phyloP scores from a whole-genome alignment of 2,797 vertebrate species.

The Siniperca undulata region DNA sequence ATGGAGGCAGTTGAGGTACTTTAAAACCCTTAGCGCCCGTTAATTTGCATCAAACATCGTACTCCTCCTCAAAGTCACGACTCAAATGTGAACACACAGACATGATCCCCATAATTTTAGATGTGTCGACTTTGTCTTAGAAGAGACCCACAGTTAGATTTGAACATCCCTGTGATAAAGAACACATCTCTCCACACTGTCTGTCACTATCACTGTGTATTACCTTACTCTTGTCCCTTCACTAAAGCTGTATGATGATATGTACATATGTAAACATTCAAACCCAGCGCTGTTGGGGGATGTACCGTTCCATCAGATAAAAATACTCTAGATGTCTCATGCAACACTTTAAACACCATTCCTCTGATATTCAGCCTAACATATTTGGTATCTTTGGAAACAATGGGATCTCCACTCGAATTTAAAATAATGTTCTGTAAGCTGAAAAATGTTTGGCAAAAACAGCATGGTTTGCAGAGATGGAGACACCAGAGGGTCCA shows the following conservation, averaged over 20 bases:
- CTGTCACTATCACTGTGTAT: not conserved
- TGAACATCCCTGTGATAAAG: not conserved
- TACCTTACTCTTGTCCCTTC: not conserved
- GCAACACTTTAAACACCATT: not conserved
- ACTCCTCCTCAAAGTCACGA: not conserved
- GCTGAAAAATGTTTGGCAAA: not conserved
- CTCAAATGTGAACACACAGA: not conserved
- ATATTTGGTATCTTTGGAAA: not conserved
- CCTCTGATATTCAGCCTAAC: not conserved
- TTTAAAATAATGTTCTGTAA: not conserved
- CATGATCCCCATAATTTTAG: not conserved
- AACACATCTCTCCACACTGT: not conserved
- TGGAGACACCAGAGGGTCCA: not conserved
- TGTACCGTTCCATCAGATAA: not conserved
- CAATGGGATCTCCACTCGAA: not conserved
- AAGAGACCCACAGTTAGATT: not conserved
- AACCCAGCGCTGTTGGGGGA: not conserved
- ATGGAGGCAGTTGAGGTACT: too few species aligned
- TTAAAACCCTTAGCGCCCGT: too few species aligned
- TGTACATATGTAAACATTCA: not conserved
- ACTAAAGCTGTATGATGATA: not conserved
- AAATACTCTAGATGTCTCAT: not conserved
- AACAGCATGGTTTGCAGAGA: not conserved
- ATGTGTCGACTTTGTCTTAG: not conserved
- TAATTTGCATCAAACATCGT: too few species aligned